These are phyloP conservation scores for Atherix ibis DNA, from an alignment of 2,888 invertebrate species.

Conservation along the genomic window DNA sequence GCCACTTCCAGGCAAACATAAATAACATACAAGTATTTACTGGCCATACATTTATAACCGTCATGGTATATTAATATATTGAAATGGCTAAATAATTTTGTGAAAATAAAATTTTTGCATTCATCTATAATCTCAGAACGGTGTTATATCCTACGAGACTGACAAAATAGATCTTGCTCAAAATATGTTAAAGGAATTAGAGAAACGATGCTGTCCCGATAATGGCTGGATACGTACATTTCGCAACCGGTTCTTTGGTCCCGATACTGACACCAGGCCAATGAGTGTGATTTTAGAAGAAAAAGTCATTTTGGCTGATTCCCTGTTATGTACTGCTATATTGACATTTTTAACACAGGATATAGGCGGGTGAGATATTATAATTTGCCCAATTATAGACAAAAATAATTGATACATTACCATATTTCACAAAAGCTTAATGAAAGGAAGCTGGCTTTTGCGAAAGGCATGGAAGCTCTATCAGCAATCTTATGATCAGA, in stretches of 20 bases:
- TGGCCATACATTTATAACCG: conserved; percentile 11
- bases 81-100: background rate
- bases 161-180: conserved; percentile 43
- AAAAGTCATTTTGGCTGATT: conserved; percentile 50
- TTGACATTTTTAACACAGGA: conserved; percentile 49
- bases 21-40: conserved; percentile 10
- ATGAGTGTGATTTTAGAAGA: conserved; percentile 40
- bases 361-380: conserved; percentile 35
- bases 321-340: conserved; percentile 46
- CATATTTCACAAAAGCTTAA: conserved; percentile 15
- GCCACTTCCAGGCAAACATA: conserved; percentile 8
- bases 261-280: conserved; percentile 16
- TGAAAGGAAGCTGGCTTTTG: conserved; percentile 50
- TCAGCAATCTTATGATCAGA: conserved; percentile 43
- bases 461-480: conserved; percentile 55
- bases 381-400: background rate
- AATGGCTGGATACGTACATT: conserved; percentile 41
- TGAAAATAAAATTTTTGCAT: background rate
- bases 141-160: conserved; percentile 52
- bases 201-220: conserved; percentile 39
- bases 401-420: too few species aligned
- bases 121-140: conserved; percentile 39
- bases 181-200: conserved; percentile 40
- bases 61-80: conserved; percentile 13
- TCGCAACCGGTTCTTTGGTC: conserved; percentile 34